Evolutionary conservation across 2,113 vertebrate species (phyloP), one percentile per base, ranked within the genome.

Genomic region (Epinephelus cyanopodus): DNA sequence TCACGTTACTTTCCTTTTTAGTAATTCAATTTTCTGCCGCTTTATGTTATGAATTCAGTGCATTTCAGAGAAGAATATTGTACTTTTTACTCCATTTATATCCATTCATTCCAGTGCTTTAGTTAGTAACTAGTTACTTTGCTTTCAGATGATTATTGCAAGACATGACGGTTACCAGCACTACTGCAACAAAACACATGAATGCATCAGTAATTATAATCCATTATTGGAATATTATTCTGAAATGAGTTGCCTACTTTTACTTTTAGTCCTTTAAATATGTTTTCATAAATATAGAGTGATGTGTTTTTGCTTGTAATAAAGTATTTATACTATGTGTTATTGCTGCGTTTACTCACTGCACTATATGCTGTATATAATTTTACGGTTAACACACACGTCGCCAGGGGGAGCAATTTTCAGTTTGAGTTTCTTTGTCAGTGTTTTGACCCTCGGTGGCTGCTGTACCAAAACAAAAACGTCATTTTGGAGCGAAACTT

Each of bases 401-500:
- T 13, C 27, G 27, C 19, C 8, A 81, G 83, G 9, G 67, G 27
- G 42, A 53, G 66, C 53, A 8, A 10, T 67, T 72, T 56, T 0
- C n/a, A 23, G 0, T 77, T 87, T 19, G 72, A 10, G 19, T 62
- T 68, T 52, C 1, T 13, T 0, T 21, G 1, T 0, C 3, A 19
- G 0, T 9, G 1, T 60, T 1, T 6, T 89, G 87, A 54, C 47
- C 89, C 80, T 89, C 66, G 27, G 2, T 4, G 18, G 11, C 27
- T 80, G 29, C 94, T 86, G 74, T 95, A 94, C 1, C 23, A 86
- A 80, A 85, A 89, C 78, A 90, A 48, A 53, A 21, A 86, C 83
- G 87, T 85, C 88, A 87, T 65, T 84, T 83, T 90, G 80, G 92
- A 94, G 92, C 92, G 91, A 92, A 94, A 92, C 42, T 89, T 92